Conservation (phyloP, 2,888 invertebrate genomes). For the Vanessa cardui region DNA sequence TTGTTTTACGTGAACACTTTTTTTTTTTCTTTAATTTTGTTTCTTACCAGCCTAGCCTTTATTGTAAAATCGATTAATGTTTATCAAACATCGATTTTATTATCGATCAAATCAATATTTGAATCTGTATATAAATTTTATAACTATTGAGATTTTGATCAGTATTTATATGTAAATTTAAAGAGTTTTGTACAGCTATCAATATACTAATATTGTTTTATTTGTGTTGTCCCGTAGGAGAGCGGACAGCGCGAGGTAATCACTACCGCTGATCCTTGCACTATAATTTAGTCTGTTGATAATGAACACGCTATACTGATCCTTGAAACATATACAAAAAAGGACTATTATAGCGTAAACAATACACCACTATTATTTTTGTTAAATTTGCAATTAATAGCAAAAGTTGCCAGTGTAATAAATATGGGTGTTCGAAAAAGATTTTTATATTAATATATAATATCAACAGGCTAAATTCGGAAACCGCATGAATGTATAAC, state of each 20-base stretch:
- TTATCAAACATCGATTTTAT: background rate
- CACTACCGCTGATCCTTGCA: constrained; percentile 73
- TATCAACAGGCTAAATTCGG: constrained; percentile 55
- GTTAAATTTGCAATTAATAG: background rate
- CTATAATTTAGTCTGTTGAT: constrained; percentile 62
- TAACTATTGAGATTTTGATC: too few species aligned
- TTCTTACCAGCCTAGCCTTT: background rate
- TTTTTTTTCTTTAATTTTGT: background rate
- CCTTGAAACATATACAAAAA: background rate
- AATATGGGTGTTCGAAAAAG: background rate
- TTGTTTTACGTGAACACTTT: constrained; percentile 13
- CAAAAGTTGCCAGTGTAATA: background rate
- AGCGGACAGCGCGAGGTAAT: constrained; percentile 88
- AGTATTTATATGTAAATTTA: too few species aligned
- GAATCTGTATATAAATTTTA: too few species aligned
- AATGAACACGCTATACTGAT: background rate
- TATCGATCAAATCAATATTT: background rate
- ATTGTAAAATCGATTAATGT: background rate
- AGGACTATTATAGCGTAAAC: background rate
- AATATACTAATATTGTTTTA: constrained; percentile 59
- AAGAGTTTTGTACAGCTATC: constrained; percentile 31
- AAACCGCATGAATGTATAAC: constrained; percentile 65
- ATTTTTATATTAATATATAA: constrained; percentile 34
- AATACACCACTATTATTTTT: background rate
- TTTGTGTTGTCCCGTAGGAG: constrained; percentile 85